Conservation (phyloP, 2,797 vertebrate genomes). For the Hyperoplus immaculatus region DNA sequence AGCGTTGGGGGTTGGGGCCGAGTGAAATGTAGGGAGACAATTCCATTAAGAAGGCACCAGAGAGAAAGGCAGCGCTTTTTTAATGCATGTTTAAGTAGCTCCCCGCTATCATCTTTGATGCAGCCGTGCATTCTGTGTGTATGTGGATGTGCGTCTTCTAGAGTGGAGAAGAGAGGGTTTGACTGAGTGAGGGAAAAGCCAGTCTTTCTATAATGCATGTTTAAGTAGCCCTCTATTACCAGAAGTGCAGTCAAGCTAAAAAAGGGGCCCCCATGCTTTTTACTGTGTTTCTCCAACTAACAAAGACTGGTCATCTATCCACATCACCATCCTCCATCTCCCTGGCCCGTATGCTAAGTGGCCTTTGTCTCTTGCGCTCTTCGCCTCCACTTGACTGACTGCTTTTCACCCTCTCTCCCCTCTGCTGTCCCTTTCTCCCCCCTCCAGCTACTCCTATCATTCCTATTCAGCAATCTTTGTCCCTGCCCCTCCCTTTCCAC, state of each 20-base stretch:
- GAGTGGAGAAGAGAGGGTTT: constrained; percentile 78
- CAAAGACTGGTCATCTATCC: constrained; percentile 88
- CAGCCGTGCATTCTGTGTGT: constrained; percentile 74
- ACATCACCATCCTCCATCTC: constrained; percentile 85
- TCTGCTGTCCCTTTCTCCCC: constrained; percentile 71
- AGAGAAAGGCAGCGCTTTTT: constrained; percentile 83
- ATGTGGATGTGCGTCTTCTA: constrained; percentile 70
- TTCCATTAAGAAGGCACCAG: constrained; percentile 85
- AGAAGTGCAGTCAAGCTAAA: constrained; percentile 87
- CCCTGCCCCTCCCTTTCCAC: constrained; percentile 73
- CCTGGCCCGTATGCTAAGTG: constrained; percentile 86
- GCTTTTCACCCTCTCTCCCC: constrained; percentile 83
- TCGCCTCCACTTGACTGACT: constrained; percentile 85
- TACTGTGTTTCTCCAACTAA: constrained; percentile 86
- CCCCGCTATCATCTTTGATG: constrained; percentile 83
- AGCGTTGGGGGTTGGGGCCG: constrained; percentile 70
- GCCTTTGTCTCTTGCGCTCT: constrained; percentile 85
- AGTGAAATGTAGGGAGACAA: constrained; percentile 84
- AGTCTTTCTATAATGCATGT: constrained; percentile 87
- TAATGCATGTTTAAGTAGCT: constrained; percentile 87
- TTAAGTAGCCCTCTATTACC: constrained; percentile 86
- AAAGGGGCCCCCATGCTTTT: constrained; percentile 83
- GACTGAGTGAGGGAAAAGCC: constrained; percentile 83
- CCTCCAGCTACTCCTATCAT: constrained; percentile 75
- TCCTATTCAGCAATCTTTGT: constrained; percentile 79